phyloP scores from a whole-genome alignment of 2,888 invertebrate species.

The Rhagium mordax region DNA sequence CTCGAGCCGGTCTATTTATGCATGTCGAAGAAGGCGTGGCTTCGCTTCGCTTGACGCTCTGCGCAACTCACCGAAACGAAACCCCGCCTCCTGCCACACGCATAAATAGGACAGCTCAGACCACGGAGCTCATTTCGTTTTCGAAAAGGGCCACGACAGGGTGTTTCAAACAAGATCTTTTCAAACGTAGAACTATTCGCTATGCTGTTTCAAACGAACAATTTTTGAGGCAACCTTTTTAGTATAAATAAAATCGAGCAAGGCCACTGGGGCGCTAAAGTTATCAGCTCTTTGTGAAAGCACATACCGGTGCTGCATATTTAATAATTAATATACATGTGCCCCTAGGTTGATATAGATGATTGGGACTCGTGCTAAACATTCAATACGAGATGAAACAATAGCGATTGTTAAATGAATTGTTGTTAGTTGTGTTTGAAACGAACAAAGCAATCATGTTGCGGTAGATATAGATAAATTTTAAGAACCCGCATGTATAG shows the following conservation, averaged over 20 bases:
- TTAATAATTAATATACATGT: not conserved
- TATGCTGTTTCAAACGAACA: too few relatives aligned
- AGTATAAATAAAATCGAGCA: not conserved
- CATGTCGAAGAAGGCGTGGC: too few relatives aligned
- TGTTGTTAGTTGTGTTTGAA: not conserved
- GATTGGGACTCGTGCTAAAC: not conserved
- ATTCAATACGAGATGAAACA: slow-evolving; percentile 5
- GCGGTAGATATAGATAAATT: not conserved
- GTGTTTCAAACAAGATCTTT: too few relatives aligned
- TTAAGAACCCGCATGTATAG: slow-evolving; percentile 5
- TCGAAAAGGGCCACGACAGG: too few relatives aligned
- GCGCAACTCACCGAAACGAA: too few relatives aligned
- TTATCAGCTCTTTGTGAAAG: not conserved
- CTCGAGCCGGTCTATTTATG: too few relatives aligned
- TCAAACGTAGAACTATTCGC: too few relatives aligned
- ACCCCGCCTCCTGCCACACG: too few relatives aligned
- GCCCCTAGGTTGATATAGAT: not conserved
- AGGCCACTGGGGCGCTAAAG: too few relatives aligned
- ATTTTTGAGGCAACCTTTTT: not conserved
- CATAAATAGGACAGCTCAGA: too few relatives aligned
- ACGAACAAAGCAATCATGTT: not conserved
- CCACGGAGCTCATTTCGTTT: too few relatives aligned
- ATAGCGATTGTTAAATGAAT: slow-evolving; percentile 8
- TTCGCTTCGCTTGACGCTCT: too few relatives aligned
- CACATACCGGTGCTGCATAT: not conserved